These are phyloP conservation scores for Crenuchus spilurus DNA, from an alignment of 2,797 vertebrate species.

Conservation along the genomic window DNA sequence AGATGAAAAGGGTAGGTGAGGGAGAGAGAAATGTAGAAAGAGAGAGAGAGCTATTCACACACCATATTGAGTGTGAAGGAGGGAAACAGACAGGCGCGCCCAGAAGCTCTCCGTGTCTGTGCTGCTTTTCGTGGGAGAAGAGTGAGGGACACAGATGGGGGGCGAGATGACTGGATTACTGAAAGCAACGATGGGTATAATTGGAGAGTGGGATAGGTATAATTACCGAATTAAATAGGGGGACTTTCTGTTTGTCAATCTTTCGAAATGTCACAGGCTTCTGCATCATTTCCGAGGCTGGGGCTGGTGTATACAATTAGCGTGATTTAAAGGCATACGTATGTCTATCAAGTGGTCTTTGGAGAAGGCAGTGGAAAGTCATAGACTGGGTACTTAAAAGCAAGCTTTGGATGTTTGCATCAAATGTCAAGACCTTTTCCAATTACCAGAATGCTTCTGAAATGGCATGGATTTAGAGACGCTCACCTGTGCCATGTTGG, in stretches of 20 bases:
- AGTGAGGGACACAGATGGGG: slow-evolving; percentile 79
- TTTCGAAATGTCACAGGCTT: slow-evolving; percentile 9
- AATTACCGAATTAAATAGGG: slow-evolving; percentile 71
- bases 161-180: slow-evolving; percentile 70
- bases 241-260: slow-evolving; percentile 53
- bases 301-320: not conserved
- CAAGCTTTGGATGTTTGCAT: not conserved
- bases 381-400: not conserved
- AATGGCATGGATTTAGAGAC: not conserved
- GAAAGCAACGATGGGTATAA: slow-evolving; percentile 67
- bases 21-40: slow-evolving; percentile 32
- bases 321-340: not conserved
- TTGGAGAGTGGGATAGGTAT: slow-evolving; percentile 60
- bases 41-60: slow-evolving; percentile 70
- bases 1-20: slow-evolving; percentile 47
- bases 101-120: slow-evolving; percentile 62
- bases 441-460: not conserved
- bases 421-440: not conserved
- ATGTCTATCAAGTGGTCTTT: not conserved
- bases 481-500: slow-evolving; percentile 92
- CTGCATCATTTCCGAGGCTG: not conserved
- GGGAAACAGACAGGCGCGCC: slow-evolving; percentile 59
- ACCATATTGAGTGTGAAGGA: slow-evolving; percentile 80
- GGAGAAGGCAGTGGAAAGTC: not conserved
- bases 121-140: slow-evolving; percentile 63